These are phyloP conservation scores for Galeopterus variegatus DNA, from an alignment of 2,113 vertebrate genomes.

Conservation along the genomic window DNA sequence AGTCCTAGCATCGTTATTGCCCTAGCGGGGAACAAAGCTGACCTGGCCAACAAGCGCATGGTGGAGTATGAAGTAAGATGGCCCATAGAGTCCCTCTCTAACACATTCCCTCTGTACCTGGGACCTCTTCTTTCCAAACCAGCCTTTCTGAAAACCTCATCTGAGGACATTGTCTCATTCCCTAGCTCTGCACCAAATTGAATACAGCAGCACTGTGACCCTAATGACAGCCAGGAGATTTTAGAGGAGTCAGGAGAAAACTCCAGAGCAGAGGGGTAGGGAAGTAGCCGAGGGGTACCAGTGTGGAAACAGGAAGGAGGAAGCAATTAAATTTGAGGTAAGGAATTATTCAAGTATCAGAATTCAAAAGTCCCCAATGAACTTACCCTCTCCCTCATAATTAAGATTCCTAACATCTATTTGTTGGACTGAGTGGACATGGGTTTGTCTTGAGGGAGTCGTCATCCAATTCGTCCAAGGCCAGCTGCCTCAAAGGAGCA, in stretches of 20 bases:
- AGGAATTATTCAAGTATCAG: slow-evolving; percentile 45
- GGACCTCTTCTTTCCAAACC: slow-evolving; percentile 33
- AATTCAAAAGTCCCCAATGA: not conserved
- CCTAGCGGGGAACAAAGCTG: slow-evolving; percentile 91
- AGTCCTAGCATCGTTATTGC: slow-evolving; percentile 92
- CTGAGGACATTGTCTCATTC: slow-evolving; percentile 55
- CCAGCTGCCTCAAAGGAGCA: not conserved
- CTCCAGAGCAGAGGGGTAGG: slow-evolving; percentile 45
- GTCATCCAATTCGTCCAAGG: not conserved
- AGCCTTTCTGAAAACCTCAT: slow-evolving; percentile 57
- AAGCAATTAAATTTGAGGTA: slow-evolving; percentile 60
- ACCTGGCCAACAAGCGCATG: slow-evolving; percentile 91
- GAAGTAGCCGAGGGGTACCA: slow-evolving; percentile 15
- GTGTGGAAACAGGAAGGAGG: slow-evolving; percentile 60
- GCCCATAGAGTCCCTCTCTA: not conserved
- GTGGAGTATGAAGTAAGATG: slow-evolving; percentile 91
- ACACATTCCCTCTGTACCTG: not conserved
- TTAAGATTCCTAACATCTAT: slow-evolving; percentile 32
- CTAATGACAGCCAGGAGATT: slow-evolving; percentile 61
- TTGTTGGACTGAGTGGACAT: slow-evolving; percentile 42
- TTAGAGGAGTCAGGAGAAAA: slow-evolving; percentile 73
- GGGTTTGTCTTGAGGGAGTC: slow-evolving; percentile 35
- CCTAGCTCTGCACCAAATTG: slow-evolving; percentile 61
- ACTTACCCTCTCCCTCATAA: not conserved
- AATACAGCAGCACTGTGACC: slow-evolving; percentile 63